Percentiles rank a stretch among this genome's conserved stretches.
These are phyloP conservation scores for Spodoptera littoralis DNA, from an alignment of 2,888 invertebrate genomes.

Conservation along the genomic window DNA sequence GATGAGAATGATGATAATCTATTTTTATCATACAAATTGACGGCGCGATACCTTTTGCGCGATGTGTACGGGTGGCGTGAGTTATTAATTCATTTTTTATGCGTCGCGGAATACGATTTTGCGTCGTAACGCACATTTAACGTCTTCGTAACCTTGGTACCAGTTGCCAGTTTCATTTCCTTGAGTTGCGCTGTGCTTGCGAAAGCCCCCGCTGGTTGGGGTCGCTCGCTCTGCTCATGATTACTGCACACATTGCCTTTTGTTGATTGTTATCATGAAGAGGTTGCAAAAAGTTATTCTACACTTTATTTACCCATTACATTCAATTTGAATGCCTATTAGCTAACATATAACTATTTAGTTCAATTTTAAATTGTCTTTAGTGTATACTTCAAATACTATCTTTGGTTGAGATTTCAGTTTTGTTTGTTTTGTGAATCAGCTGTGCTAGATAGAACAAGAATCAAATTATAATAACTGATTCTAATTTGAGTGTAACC, in stretches of 20 bases:
- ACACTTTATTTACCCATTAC: constrained; percentile 14
- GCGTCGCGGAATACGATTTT: constrained; percentile 61
- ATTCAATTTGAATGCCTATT: no score
- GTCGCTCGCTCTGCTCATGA: constrained; percentile 32
- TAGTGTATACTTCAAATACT: no score
- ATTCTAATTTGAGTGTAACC: no score
- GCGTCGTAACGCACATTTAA: constrained; percentile 56
- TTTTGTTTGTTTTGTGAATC: no score
- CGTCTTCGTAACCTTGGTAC: constrained; percentile 57
- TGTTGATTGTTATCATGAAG: constrained; percentile 41
- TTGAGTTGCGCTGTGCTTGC: constrained; percentile 35
- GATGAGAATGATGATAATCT: constrained; percentile 76
- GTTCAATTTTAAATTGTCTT: no score
- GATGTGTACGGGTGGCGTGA: constrained; percentile 71
- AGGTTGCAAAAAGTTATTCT: constrained; percentile 30
- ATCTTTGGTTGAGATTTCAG: no score
- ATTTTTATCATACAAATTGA: constrained; percentile 83
- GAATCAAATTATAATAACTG: no score
- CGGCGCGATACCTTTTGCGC: constrained; percentile 80
- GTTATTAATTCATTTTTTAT: constrained; percentile 68
- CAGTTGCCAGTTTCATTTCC: constrained; percentile 39
- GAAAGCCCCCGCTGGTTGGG: constrained; percentile 28
- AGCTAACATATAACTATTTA: no score
- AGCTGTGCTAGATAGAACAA: no score
- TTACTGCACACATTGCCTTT: constrained; percentile 38